These are phyloP conservation scores for Drosophila mojavensis DNA, from an alignment of 1,140 invertebrate genomes.

Conservation along the genomic window DNA sequence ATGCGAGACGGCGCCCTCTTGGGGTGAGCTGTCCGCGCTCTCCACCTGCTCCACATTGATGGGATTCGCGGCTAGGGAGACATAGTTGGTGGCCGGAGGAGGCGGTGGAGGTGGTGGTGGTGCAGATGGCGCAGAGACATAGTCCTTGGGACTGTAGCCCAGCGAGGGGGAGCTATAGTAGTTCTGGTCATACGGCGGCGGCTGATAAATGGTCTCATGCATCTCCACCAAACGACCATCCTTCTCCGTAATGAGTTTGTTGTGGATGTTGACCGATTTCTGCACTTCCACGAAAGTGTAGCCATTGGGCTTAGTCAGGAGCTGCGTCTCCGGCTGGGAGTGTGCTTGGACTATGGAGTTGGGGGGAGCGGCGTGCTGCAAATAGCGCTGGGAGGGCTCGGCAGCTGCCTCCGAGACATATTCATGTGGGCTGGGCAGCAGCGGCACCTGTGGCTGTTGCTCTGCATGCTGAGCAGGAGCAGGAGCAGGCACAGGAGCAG, in stretches of 20 bases:
- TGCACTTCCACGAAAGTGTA: slow-evolving; percentile 86
- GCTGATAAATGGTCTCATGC: slow-evolving; percentile 79
- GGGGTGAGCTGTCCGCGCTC: slow-evolving; percentile 52
- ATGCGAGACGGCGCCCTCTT: slow-evolving; percentile 59
- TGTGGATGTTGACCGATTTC: slow-evolving; percentile 85
- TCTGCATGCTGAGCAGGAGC: slow-evolving; percentile 4
- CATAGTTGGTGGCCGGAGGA: slow-evolving; percentile 30
- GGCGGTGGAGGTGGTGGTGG: slow-evolving; percentile 2
- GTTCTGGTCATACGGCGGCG: slow-evolving; percentile 43
- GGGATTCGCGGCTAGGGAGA: slow-evolving; percentile 63
- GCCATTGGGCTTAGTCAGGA: slow-evolving; percentile 61
- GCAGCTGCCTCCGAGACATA: slow-evolving; percentile 66
- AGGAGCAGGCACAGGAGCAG: no score
- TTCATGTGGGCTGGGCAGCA: slow-evolving; percentile 54
- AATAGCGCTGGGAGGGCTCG: slow-evolving; percentile 55
- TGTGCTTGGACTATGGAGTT: neutral
- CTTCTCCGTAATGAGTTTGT: slow-evolving; percentile 79
- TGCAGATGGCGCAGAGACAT: slow-evolving; percentile 7
- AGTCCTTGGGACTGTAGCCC: slow-evolving; percentile 36
- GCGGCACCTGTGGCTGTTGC: slow-evolving; percentile 5
- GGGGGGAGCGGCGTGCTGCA: slow-evolving; percentile 43
- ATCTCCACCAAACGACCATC: slow-evolving; percentile 73
- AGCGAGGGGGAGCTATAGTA: slow-evolving; percentile 5
- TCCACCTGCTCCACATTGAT: slow-evolving; percentile 71
- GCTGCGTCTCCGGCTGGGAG: slow-evolving; percentile 15